Evolutionary conservation across 2,113 vertebrate genomes (phyloP).

Genomic region (Rhabdornis inornatus): DNA sequence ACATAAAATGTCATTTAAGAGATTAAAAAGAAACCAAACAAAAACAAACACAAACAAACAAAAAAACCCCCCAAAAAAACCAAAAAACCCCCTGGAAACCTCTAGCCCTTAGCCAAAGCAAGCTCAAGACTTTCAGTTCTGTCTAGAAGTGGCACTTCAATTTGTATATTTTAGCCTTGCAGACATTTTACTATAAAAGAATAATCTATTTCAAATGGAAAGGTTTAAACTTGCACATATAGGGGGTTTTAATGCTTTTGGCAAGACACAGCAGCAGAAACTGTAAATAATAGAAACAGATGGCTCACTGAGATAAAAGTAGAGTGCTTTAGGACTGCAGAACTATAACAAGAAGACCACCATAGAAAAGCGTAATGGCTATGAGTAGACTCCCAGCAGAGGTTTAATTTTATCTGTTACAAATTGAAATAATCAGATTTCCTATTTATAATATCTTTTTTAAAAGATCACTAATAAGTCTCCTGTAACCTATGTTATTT

Average conservation of each 20-base stretch:
- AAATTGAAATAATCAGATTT: background rate
- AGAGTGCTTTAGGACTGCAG: background rate
- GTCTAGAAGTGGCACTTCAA: constrained; percentile 63
- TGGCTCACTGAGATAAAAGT: background rate
- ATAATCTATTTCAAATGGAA: constrained; percentile 68
- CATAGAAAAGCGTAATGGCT: background rate
- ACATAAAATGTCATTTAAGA: constrained; percentile 56
- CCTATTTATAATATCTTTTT: background rate
- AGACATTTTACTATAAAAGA: constrained; percentile 68
- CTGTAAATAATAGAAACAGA: constrained; percentile 63
- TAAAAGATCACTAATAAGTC: background rate
- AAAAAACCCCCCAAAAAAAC: background rate
- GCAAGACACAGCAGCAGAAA: constrained; percentile 50
- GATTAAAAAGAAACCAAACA: background rate
- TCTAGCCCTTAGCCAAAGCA: constrained; percentile 41
- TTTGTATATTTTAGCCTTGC: constrained; percentile 63
- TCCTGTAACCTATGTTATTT: background rate
- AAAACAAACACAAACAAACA: background rate
- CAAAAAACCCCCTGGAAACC: background rate
- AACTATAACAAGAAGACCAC: background rate
- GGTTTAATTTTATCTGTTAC: background rate
- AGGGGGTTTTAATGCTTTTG: constrained; percentile 4
- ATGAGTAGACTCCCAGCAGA: background rate
- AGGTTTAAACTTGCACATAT: constrained; percentile 56
- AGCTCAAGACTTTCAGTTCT: constrained; percentile 31